Evolutionary conservation across 2,888 invertebrate genomes (phyloP), one percentile per base, ranked within the genome.

Genomic region (Falcaria lacertinaria): DNA sequence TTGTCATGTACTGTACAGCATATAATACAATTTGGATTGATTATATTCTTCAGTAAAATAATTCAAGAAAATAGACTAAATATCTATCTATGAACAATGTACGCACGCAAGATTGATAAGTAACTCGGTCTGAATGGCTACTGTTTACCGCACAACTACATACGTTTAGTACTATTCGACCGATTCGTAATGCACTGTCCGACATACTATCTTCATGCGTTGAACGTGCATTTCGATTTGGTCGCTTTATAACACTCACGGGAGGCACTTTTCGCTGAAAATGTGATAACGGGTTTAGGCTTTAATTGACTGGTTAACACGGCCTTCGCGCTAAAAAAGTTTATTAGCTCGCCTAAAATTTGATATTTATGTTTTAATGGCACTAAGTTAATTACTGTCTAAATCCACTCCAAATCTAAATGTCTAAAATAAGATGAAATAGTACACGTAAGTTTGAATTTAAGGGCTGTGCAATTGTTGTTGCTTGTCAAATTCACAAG

Each of bases 401-500:
- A 80, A 85, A 87, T 82, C 85, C 86, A 73, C 80, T 82, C 80
- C 80, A 79, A 72, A 73, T 67, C 64, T 70, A 57, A 72, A 74
- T 64, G 66, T 65, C 70, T 64, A 61, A 57, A 52, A 65, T 78
- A 78, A 77, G 74, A 60, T 71, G 57, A 73, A 74, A 75, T 75
- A 75, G 76, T 79, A 78, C 70, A 71, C 53, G 59, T 83, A 83
- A 80, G 81, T 64, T 71, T 60, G 70, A 67, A 66, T 69, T 57
- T 78, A 78, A 79, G 73, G 49, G 52, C 55, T 73, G 86, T 86
- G 87, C 86, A 86, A 86, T 87, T 88, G 87, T 86, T 85, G 69
- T 63, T 75, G 84, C 81, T 80, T 73, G 50, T 45, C 49, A 15
- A 14, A 40, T 53, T 38, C 39, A 46, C 41, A 52, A 51, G 62